Evolutionary conservation across 2,797 vertebrate species (phyloP), one percentile per base, ranked within the genome.

Genomic region (Melanotaenia maccullochi): DNA sequence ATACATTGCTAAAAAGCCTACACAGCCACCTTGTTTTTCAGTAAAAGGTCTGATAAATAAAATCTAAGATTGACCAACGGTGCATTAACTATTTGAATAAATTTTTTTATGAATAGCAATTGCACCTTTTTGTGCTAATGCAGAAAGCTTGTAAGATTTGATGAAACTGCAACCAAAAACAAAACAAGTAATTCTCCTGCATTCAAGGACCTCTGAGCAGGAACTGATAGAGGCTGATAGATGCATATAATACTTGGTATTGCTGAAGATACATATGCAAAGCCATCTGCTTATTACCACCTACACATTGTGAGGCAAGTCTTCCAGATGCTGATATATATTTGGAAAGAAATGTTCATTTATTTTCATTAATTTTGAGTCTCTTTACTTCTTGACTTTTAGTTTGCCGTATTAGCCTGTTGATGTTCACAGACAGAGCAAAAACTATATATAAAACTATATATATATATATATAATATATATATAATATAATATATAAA

Each of bases 271-370:
- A 47, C 42, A 8, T n/a, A 47, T 47, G 5, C 20, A 49, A 7
- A n/a, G 18, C 7, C 44, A 49, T 20, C 11, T 18, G 18, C 20
- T n/a, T n/a, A 38, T 38, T 20, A 44, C 18, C 5, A 1, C 42
- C 7, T 9, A 20, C 18, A 44, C 42, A 44, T 65, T 57, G 59
- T 42, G 32, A 42, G 14, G 42, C 42, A 44, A 14, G 5, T 44
- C 3, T 24, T 63, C 66, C 70, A 79, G 52, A 61, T 71, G 65
- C 14, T 20, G 18, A 12, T 57, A 22, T 65, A 14, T 1, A 63
- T 65, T 61, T 61, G 59, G 44, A 57, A 33, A 36, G 18, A 13
- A 62, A 8, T 60, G 13, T 24, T 54, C 60, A 13, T 24, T 44
- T 22, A 49, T 38, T 69, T 42, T 56, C 24, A 42, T 60, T 76